A percentile compares a stretch with the other conserved stretches of the same genome.
phyloP scores from a whole-genome alignment of 2,797 vertebrate genomes.

The Poeciliopsis paucimaculata region DNA sequence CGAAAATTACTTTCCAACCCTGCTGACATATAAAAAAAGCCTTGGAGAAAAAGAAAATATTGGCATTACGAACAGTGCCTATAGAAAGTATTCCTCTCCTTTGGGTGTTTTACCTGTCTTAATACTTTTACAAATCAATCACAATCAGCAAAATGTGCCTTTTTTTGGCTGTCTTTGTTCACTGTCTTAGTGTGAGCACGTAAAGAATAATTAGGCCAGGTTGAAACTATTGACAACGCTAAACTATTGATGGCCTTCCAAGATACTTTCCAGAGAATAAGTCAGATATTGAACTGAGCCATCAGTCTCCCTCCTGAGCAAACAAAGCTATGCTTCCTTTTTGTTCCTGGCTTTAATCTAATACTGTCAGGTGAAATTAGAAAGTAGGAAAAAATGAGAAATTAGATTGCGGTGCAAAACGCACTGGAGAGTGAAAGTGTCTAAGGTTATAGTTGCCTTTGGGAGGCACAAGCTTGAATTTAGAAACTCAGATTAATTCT shows the following conservation, averaged over 20 bases:
- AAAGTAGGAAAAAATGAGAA: neutral
- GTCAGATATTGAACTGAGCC: neutral
- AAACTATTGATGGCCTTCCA: neutral
- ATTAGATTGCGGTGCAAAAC: neutral
- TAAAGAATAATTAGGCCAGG: neutral
- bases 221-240: too few relatives aligned
- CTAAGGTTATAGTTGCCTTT: neutral
- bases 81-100: neutral
- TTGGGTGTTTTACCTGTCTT: neutral
- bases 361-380: neutral
- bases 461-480: neutral
- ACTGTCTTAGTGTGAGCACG: neutral
- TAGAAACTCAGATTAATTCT: neutral
- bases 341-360: neutral
- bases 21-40: slow-evolving; percentile 59
- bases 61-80: slow-evolving; percentile 19
- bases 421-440: neutral
- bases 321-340: neutral
- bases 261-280: neutral
- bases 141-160: neutral
- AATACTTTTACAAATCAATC: neutral
- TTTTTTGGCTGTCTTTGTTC: neutral
- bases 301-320: neutral
- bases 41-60: slow-evolving; percentile 45
- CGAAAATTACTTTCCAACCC: slow-evolving; percentile 55